A percentile compares a stretch with the other conserved stretches of the same genome.
Conservation (phyloP, 2,888 invertebrate species). For the Ectemnius continuus region DNA sequence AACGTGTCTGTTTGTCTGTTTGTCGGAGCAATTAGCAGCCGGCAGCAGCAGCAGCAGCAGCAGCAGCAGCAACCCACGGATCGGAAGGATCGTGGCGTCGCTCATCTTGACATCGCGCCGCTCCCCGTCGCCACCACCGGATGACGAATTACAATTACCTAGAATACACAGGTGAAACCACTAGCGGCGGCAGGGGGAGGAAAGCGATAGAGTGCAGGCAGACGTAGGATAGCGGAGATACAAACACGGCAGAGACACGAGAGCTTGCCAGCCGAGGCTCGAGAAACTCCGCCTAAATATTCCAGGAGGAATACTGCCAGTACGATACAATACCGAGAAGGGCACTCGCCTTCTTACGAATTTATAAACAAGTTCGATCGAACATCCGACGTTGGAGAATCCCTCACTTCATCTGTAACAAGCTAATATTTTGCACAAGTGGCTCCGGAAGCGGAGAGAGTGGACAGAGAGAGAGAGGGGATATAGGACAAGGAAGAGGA, state of each 20-base stretch:
- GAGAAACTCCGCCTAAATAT: neutral
- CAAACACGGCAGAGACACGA: neutral
- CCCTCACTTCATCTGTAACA: neutral
- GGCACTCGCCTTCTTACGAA: neutral
- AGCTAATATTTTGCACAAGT: too few relatives aligned
- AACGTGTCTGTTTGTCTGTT: conserved; percentile 68
- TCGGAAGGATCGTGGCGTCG: conserved; percentile 61
- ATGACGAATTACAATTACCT: conserved; percentile 66
- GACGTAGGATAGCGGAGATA: neutral
- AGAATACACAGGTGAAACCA: conserved; percentile 53
- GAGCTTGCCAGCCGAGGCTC: neutral
- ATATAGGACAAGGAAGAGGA: conserved; percentile 30
- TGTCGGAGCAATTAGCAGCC: conserved; percentile 65
- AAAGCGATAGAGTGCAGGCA: conserved; percentile 30
- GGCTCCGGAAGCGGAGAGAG: neutral
- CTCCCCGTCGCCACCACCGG: conserved; percentile 47
- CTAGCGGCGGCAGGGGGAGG: conserved; percentile 14
- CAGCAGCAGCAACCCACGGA: conserved; percentile 51
- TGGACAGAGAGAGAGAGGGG: neutral
- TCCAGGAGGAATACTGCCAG: neutral
- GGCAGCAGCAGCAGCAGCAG: conserved; percentile 47
- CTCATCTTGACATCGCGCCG: conserved; percentile 54
- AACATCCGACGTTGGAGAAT: neutral
- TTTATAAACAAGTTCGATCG: neutral
- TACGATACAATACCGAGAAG: neutral